Evolutionary conservation across 2,888 invertebrate species (phyloP).

Genomic region (Chrysodeixis includens): DNA sequence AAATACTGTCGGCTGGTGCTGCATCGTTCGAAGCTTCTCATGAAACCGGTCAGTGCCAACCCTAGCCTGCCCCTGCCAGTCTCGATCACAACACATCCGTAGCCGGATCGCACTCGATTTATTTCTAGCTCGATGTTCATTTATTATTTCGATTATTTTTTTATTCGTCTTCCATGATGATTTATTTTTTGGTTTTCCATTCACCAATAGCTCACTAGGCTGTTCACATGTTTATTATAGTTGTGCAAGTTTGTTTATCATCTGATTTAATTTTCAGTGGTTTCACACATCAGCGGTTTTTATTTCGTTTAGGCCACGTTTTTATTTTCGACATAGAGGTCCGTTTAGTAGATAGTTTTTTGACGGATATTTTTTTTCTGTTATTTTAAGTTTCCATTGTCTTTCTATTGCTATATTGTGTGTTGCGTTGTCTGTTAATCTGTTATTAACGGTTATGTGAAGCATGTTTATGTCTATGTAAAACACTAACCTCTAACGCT

Average conservation of each 20-base stretch:
- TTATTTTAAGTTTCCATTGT: conserved; percentile 62
- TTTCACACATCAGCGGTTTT: conserved; percentile 53
- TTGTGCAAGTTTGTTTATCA: conserved; percentile 55
- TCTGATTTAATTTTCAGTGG: conserved; percentile 63
- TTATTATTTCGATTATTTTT: conserved; percentile 58
- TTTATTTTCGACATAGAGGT: conserved; percentile 57
- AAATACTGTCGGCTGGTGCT: conserved; percentile 98
- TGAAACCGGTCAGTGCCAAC: conserved; percentile 96
- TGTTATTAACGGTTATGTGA: conserved; percentile 62
- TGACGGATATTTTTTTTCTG: conserved; percentile 57
- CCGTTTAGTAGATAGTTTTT: conserved; percentile 54
- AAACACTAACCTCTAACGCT: conserved; percentile 53
- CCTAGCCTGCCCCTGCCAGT: conserved; percentile 62
- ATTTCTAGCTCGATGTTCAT: conserved; percentile 70
- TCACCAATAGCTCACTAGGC: conserved; percentile 50
- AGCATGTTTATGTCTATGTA: conserved; percentile 69
- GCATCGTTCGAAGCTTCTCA: conserved; percentile 98
- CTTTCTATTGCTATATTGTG: conserved; percentile 65
- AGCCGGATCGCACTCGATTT: conserved; percentile 69
- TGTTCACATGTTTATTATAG: conserved; percentile 55
- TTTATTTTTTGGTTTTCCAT: conserved; percentile 61
- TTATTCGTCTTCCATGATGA: conserved; percentile 59
- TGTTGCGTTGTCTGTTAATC: conserved; percentile 65
- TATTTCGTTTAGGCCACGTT: conserved; percentile 55
- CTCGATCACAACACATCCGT: conserved; percentile 65